Conservation (phyloP, 2,888 invertebrate genomes). For the Cepaea hortensis region DNA sequence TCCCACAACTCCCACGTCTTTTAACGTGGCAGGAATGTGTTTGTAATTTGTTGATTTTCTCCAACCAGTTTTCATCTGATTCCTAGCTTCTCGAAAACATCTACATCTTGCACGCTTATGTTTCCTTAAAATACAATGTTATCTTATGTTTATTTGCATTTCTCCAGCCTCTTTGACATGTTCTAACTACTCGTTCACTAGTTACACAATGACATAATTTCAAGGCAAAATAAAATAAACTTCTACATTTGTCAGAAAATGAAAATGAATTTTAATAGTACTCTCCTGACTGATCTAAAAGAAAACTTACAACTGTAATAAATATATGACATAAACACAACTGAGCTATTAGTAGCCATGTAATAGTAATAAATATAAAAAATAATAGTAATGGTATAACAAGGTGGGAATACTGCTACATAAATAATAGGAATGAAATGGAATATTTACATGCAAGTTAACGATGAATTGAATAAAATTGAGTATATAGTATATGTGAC, state of each 20-base stretch:
- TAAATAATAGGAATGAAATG: constrained; percentile 44
- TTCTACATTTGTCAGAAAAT: not conserved
- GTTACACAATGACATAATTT: no score
- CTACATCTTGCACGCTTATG: no score
- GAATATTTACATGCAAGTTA: constrained; percentile 14
- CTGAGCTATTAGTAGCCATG: not conserved
- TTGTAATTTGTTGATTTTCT: no score
- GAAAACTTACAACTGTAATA: not conserved
- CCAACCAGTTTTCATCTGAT: no score
- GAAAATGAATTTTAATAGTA: not conserved
- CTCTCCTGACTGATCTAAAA: not conserved
- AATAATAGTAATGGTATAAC: not conserved
- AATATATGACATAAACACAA: constrained; percentile 8
- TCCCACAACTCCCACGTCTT: no score
- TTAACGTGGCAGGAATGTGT: no score
- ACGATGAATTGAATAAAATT: not conserved
- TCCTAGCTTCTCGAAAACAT: no score
- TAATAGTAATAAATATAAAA: constrained; percentile 5
- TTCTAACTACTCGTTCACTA: no score
- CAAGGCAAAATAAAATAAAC: not conserved
- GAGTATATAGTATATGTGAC: not conserved
- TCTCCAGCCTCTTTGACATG: no score
- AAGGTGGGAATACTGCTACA: constrained; percentile 25
- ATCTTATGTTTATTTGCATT: no score
- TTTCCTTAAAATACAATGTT: no score